A percentile compares a stretch with the other conserved stretches of the same genome.
phyloP scores from a whole-genome alignment of 2,888 invertebrate species.

The Mesoligia furuncula region DNA sequence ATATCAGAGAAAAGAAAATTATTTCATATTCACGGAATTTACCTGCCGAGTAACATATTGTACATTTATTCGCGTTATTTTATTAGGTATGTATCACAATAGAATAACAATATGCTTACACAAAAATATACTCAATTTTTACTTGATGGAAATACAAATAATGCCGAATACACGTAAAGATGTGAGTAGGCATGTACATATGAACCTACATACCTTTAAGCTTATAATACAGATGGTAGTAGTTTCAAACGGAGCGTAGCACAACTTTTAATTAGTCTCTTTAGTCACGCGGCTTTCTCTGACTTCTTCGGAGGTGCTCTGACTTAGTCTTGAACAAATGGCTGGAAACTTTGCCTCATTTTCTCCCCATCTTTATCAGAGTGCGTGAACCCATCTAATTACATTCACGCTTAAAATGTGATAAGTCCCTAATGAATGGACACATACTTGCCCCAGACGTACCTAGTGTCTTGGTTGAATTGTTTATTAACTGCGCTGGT shows the following conservation, averaged over 20 bases:
- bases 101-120: slow-evolving; percentile 22
- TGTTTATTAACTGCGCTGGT: slow-evolving; percentile 39
- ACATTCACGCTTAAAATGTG: slow-evolving; percentile 38
- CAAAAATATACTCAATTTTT: slow-evolving; percentile 5
- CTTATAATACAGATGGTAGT: slow-evolving; percentile 36
- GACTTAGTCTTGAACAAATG: slow-evolving; percentile 64
- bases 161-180: background rate
- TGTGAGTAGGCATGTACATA: slow-evolving; percentile 1
- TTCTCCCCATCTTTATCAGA: slow-evolving; percentile 54
- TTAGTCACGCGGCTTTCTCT: slow-evolving; percentile 69
- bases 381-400: slow-evolving; percentile 25
- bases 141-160: slow-evolving; percentile 24
- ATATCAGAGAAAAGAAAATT: slow-evolving; percentile 31
- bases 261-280: slow-evolving; percentile 74
- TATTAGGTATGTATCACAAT: slow-evolving; percentile 22
- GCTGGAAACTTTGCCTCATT: slow-evolving; percentile 66
- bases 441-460: slow-evolving; percentile 24
- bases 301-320: slow-evolving; percentile 52
- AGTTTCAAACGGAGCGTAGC: slow-evolving; percentile 49
- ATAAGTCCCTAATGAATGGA: slow-evolving; percentile 29
- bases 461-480: slow-evolving; percentile 36
- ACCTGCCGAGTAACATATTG: slow-evolving; percentile 19
- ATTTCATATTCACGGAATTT: slow-evolving; percentile 27
- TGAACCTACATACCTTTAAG: background rate
- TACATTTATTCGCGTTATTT: slow-evolving; percentile 29